These are phyloP conservation scores for Allacma fusca DNA, from an alignment of 2,888 invertebrate genomes.

Conservation along the genomic window DNA sequence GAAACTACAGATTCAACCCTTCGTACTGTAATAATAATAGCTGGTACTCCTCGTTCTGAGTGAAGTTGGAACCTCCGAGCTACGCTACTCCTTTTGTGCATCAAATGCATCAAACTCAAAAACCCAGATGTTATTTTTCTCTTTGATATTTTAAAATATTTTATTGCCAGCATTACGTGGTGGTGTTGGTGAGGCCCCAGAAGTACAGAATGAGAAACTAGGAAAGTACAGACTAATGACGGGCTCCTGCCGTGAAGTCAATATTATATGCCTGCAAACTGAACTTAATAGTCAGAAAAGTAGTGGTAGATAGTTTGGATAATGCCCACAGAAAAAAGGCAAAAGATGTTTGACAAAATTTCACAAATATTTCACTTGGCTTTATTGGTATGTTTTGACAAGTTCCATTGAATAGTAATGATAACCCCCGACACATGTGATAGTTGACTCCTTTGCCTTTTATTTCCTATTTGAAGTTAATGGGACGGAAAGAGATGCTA, in stretches of 20 bases:
- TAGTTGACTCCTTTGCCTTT: background rate
- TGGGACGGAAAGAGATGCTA: conserved; percentile 54
- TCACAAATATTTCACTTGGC: conserved; percentile 34
- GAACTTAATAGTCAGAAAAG: background rate
- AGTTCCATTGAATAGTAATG: conserved; percentile 6
- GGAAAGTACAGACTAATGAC: no score
- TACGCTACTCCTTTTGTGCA: no score
- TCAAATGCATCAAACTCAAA: no score
- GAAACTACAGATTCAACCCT: no score
- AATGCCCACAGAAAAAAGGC: background rate
- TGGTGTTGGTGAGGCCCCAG: no score
- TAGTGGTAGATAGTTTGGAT: background rate
- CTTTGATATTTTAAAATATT: no score
- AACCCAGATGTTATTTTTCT: no score
- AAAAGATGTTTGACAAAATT: conserved; percentile 29
- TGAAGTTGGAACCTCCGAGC: no score
- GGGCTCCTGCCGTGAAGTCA: background rate
- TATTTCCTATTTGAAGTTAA: conserved; percentile 31
- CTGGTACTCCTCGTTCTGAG: no score
- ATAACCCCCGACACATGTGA: conserved; percentile 11
- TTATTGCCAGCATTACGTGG: no score
- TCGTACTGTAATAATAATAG: no score
- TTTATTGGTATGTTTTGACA: conserved; percentile 27
- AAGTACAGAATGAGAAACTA: no score
- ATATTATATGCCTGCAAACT: background rate